phyloP scores from a whole-genome alignment of 2,797 vertebrate genomes.

The Harpagifer antarcticus region DNA sequence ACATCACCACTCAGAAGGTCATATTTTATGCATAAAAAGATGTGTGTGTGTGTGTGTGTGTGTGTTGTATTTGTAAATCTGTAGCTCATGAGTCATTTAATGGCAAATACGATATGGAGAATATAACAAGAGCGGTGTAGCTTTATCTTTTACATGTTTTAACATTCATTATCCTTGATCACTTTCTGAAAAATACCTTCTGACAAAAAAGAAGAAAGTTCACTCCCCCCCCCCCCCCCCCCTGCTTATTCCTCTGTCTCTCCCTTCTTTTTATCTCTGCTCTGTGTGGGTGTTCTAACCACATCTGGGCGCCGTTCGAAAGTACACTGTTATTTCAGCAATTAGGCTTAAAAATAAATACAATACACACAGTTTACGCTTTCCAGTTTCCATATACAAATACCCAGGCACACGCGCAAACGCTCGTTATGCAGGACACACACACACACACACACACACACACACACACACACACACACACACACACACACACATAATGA shows the following conservation, averaged over 20 bases:
- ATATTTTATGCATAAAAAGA: conserved; percentile 11
- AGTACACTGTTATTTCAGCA: conserved; percentile 76
- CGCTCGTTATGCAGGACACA: conserved; percentile 27
- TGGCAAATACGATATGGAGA: conserved; percentile 15
- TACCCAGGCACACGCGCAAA: conserved; percentile 18
- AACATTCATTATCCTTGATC: conserved; percentile 27
- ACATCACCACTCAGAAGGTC: conserved; percentile 24
- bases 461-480: conserved; percentile 25
- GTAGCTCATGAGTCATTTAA: conserved; percentile 24
- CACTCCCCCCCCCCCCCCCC: conserved; percentile 8
- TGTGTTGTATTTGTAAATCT: not conserved
- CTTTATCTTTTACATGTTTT: conserved; percentile 1
- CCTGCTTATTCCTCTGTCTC: conserved; percentile 1
- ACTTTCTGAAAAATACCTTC: conserved; percentile 28
- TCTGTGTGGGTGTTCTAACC: conserved; percentile 66
- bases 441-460: conserved; percentile 26
- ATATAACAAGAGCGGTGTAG: not conserved
- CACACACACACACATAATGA: conserved; percentile 49
- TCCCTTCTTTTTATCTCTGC: conserved; percentile 13
- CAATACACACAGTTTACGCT: conserved; percentile 57
- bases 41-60: no score
- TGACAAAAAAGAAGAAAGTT: conserved; percentile 18
- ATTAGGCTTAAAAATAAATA: conserved; percentile 74
- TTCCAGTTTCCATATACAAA: conserved; percentile 51
- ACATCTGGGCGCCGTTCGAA: conserved; percentile 76